A percentile compares a stretch with the other conserved stretches of the same genome.
Evolutionary conservation across 2,113 vertebrate species (phyloP).

Genomic region (Scomber japonicus): DNA sequence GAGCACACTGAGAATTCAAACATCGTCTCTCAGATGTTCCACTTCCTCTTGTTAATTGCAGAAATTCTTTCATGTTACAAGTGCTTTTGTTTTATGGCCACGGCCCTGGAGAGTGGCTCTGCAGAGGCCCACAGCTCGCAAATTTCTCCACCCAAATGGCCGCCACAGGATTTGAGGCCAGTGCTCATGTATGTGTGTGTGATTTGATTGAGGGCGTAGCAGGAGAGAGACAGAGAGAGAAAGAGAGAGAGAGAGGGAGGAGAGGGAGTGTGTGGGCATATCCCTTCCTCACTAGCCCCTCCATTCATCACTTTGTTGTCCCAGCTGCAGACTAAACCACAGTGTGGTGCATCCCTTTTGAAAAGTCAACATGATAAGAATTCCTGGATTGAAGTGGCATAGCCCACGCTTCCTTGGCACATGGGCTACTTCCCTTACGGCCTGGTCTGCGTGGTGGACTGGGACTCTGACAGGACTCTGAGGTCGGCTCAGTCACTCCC

Average conservation of each 20-base stretch:
- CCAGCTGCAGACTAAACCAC: slow-evolving; percentile 78
- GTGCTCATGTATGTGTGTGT: slow-evolving; percentile 27
- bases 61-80: slow-evolving; percentile 92
- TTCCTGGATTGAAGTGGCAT: slow-evolving; percentile 74
- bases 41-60: slow-evolving; percentile 89
- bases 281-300: slow-evolving; percentile 68
- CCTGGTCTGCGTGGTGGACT: slow-evolving; percentile 42
- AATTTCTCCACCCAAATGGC: slow-evolving; percentile 63
- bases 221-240: slow-evolving; percentile 45
- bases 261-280: slow-evolving; percentile 76
- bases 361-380: slow-evolving; percentile 80
- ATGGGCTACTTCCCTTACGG: slow-evolving; percentile 55
- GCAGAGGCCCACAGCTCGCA: slow-evolving; percentile 66
- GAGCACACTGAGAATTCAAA: slow-evolving; percentile 81
- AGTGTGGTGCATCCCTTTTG: slow-evolving; percentile 74
- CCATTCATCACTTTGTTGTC: slow-evolving; percentile 77
- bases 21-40: slow-evolving; percentile 86
- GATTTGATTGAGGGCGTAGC: slow-evolving; percentile 4
- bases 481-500: slow-evolving; percentile 64
- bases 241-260: slow-evolving; percentile 37
- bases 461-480: slow-evolving; percentile 44
- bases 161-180: slow-evolving; percentile 44
- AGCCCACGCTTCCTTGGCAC: slow-evolving; percentile 69
- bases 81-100: slow-evolving; percentile 86
- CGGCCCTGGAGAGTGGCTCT: slow-evolving; percentile 76